These are phyloP conservation scores for Leptogaster cylindrica DNA, from an alignment of 2,888 invertebrate genomes.

Conservation along the genomic window DNA sequence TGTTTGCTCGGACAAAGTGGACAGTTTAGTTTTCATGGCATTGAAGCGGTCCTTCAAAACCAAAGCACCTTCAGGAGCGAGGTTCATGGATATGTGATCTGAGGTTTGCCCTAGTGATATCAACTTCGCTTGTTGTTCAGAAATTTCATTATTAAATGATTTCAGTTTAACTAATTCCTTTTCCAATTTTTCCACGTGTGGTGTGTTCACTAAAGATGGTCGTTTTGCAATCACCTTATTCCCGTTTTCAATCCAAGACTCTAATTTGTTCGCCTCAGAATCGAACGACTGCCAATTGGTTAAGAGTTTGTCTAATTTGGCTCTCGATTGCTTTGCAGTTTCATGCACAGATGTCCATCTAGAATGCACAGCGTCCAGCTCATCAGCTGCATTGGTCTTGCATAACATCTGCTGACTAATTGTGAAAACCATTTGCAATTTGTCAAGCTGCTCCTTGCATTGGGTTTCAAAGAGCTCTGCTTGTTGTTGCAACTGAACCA, in stretches of 20 bases:
- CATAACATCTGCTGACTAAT: conserved; percentile 78
- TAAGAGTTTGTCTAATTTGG: conserved; percentile 79
- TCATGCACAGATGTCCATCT: conserved; percentile 87
- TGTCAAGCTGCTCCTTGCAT: conserved; percentile 77
- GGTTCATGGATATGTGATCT: conserved; percentile 77
- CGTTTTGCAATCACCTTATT: conserved; percentile 69
- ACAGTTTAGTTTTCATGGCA: conserved; percentile 76
- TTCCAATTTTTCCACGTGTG: conserved; percentile 77
- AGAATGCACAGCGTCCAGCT: conserved; percentile 82
- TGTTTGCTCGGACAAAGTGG: conserved; percentile 77
- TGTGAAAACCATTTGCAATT: conserved; percentile 75
- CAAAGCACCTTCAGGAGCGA: conserved; percentile 79
- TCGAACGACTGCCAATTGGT: conserved; percentile 84
- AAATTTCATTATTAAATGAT: conserved; percentile 82
- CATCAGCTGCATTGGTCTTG: conserved; percentile 79
- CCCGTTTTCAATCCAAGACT: conserved; percentile 76
- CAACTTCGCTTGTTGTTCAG: conserved; percentile 83
- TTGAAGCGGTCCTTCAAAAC: conserved; percentile 75
- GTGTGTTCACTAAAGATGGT: conserved; percentile 69
- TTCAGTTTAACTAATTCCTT: conserved; percentile 77
- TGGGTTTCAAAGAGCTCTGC: conserved; percentile 77
- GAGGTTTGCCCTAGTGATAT: conserved; percentile 79
- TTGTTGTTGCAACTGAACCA: conserved; percentile 76
- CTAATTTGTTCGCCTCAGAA: conserved; percentile 75
- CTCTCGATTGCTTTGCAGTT: conserved; percentile 77